These are phyloP conservation scores for Erinaceus europaeus DNA, from an alignment of 2,113 vertebrate genomes.

Conservation along the genomic window DNA sequence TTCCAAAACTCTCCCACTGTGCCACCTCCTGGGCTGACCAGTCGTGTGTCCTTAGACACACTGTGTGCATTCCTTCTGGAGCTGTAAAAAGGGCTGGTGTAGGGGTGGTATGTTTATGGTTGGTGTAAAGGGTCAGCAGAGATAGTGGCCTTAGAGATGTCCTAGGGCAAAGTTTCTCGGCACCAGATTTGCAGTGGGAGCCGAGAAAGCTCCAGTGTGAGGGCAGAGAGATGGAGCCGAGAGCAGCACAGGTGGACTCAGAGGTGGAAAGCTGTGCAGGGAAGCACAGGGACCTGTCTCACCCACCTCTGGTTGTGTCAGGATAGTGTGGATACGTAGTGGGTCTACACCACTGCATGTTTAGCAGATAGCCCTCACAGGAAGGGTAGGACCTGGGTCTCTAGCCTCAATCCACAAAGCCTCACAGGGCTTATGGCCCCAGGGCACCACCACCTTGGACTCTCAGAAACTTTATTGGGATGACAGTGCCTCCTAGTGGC, in stretches of 20 bases:
- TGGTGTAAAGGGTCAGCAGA: too few species aligned
- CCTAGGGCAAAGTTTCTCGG: too few species aligned
- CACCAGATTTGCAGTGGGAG: too few species aligned
- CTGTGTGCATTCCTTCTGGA: too few species aligned
- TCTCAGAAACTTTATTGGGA: constrained; percentile 18
- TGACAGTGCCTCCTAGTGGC: constrained; percentile 70
- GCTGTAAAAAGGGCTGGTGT: too few species aligned
- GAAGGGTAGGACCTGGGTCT: neutral
- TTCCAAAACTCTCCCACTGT: too few species aligned
- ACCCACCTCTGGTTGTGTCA: neutral
- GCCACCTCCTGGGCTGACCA: too few species aligned
- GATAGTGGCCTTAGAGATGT: too few species aligned
- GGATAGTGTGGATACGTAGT: neutral
- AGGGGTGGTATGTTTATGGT: too few species aligned
- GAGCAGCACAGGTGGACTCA: too few species aligned
- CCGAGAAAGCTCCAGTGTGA: neutral
- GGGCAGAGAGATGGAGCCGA: rapidly evolving
- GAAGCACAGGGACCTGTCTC: neutral
- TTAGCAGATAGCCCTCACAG: neutral
- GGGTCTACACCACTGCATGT: neutral
- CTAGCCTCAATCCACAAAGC: neutral
- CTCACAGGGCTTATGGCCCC: neutral
- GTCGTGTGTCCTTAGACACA: too few species aligned
- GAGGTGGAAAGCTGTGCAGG: neutral
- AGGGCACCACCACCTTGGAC: neutral